These are phyloP conservation scores for Calonectris borealis DNA, from an alignment of 2,113 vertebrate genomes.

Conservation along the genomic window DNA sequence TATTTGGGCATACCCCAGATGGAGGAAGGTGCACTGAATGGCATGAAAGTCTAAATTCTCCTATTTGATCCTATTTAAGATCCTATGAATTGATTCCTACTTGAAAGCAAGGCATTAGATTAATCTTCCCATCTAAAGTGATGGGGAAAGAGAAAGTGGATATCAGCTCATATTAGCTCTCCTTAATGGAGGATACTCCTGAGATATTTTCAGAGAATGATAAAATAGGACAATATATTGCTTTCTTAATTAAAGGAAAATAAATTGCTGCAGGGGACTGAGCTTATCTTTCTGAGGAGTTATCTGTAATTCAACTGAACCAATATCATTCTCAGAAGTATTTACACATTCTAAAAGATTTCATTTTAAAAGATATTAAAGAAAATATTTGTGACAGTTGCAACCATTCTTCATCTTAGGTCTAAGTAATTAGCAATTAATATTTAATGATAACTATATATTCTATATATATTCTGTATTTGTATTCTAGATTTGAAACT, in stretches of 20 bases:
- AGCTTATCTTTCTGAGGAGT: neutral
- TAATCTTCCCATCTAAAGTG: neutral
- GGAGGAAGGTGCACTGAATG: neutral
- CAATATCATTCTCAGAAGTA: neutral
- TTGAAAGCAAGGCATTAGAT: neutral
- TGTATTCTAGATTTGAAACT: neutral
- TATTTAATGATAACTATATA: neutral
- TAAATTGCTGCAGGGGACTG: neutral
- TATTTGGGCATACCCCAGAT: neutral
- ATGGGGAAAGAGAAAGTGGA: neutral
- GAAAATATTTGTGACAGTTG: neutral
- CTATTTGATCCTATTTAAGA: neutral
- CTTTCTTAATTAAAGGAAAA: slow-evolving; percentile 5
- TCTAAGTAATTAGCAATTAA: neutral
- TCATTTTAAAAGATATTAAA: neutral
- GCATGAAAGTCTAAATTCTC: neutral
- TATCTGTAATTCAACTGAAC: neutral
- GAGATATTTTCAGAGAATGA: neutral
- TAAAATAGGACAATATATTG: neutral
- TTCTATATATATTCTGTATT: neutral
- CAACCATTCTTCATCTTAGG: neutral
- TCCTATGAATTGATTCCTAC: neutral
- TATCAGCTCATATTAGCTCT: neutral
- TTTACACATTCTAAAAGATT: neutral
- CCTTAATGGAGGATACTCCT: neutral